These are phyloP conservation scores for Lucilia cuprina DNA, from an alignment of 1,140 invertebrate genomes.

Conservation along the genomic window DNA sequence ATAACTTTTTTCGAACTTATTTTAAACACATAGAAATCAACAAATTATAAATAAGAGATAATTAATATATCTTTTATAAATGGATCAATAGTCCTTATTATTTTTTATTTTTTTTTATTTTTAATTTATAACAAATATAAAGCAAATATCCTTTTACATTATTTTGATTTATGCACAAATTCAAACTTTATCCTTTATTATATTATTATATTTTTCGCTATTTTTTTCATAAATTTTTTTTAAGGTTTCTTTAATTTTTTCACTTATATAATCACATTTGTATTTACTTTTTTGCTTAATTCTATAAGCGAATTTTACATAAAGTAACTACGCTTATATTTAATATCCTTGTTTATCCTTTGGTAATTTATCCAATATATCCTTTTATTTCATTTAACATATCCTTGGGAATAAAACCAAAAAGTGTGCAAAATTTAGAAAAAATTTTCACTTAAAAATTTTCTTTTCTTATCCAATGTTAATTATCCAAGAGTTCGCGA, in stretches of 20 bases:
- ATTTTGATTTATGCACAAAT: no score
- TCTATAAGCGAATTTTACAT: not conserved
- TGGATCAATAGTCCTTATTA: no score
- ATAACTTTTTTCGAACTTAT: no score
- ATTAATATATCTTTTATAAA: no score
- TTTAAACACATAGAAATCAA: no score
- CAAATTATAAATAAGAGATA: no score
- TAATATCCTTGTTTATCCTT: not conserved
- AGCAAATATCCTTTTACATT: no score
- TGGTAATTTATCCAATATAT: not conserved
- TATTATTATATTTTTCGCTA: no score
- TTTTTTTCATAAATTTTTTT: not conserved
- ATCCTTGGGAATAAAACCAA: not conserved
- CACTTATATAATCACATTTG: not conserved
- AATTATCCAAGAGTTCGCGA: conserved; percentile 52
- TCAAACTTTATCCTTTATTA: no score
- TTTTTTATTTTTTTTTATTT: no score
- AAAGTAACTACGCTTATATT: not conserved
- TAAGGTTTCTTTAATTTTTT: conserved; percentile 24
- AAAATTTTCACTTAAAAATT: not conserved
- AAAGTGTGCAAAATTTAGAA: not conserved
- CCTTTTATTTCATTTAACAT: not conserved
- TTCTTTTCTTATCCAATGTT: conserved; percentile 46
- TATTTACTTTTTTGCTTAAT: not conserved
- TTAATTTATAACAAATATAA: no score